These are phyloP conservation scores for Ischnus inquisitorius DNA, from an alignment of 2,888 invertebrate genomes.

Conservation along the genomic window DNA sequence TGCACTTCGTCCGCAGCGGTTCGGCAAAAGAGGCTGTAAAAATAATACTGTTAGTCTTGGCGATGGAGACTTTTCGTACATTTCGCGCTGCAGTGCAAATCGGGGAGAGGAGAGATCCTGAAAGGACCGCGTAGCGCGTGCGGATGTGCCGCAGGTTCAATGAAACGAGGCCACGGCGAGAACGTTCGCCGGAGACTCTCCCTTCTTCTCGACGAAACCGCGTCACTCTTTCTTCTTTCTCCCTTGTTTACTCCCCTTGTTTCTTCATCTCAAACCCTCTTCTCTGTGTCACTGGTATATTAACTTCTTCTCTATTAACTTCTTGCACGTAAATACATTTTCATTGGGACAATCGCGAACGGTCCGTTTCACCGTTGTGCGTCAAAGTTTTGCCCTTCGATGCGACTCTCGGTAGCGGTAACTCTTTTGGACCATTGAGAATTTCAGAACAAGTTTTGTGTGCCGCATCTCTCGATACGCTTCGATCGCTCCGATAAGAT, in stretches of 20 bases:
- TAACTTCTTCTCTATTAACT: slow-evolving; percentile 3
- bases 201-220: neutral
- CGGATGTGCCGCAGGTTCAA: slow-evolving; percentile 79
- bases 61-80: neutral
- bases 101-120: neutral
- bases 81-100: neutral
- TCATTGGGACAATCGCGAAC: neutral
- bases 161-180: slow-evolving; percentile 81
- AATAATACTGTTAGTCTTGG: neutral
- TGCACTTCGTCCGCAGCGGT: neutral
- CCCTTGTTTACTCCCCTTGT: slow-evolving; percentile 47
- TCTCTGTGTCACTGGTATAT: slow-evolving; percentile 34
- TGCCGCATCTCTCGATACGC: neutral
- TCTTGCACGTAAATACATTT: slow-evolving; percentile 36
- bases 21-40: neutral
- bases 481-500: neutral
- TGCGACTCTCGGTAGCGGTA: neutral
- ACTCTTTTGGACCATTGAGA: neutral
- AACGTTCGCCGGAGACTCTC: slow-evolving; percentile 44
- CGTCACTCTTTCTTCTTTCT: slow-evolving; percentile 39
- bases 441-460: neutral
- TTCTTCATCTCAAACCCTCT: slow-evolving; percentile 7
- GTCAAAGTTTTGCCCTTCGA: neutral
- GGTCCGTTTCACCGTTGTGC: neutral
- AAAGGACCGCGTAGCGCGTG: slow-evolving; percentile 5